Evolutionary conservation across 1,140 invertebrate genomes (phyloP).

Genomic region (Lutraria rhynchaena): DNA sequence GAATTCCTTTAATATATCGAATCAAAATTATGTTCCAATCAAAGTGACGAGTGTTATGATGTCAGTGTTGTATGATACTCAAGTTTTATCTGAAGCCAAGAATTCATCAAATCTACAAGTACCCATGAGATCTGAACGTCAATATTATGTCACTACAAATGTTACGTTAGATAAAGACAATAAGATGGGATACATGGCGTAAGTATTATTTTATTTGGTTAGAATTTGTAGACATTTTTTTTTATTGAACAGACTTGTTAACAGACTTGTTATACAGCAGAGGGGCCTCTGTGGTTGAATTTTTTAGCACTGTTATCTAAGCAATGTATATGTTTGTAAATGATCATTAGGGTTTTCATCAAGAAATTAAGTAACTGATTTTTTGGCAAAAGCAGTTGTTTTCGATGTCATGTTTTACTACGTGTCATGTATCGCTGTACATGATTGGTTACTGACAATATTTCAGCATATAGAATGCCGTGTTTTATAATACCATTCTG

Average conservation of each 20-base stretch:
- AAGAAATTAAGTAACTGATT: no score
- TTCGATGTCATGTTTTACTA: no score
- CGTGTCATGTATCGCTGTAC: no score
- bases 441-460: no score
- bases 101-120: slow-evolving; percentile 27
- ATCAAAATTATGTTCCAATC: slow-evolving; percentile 44
- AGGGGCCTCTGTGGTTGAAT: no score
- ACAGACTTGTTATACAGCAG: background rate
- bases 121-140: slow-evolving; percentile 25
- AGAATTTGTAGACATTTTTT: background rate
- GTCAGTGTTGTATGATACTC: slow-evolving; percentile 51
- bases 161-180: slow-evolving; percentile 31
- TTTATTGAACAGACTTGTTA: background rate
- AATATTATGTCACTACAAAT: slow-evolving; percentile 11
- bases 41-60: slow-evolving; percentile 28
- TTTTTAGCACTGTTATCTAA: no score
- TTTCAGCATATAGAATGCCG: no score
- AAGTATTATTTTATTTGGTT: slow-evolving; percentile 17
- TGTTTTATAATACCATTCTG: no score
- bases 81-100: slow-evolving; percentile 31
- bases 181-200: slow-evolving; percentile 58
- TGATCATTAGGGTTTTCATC: no score
- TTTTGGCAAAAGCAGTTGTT: no score
- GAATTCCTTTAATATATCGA: slow-evolving; percentile 44
- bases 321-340: no score